Conservation (phyloP, 2,888 invertebrate species). For the Villa cingulata region DNA sequence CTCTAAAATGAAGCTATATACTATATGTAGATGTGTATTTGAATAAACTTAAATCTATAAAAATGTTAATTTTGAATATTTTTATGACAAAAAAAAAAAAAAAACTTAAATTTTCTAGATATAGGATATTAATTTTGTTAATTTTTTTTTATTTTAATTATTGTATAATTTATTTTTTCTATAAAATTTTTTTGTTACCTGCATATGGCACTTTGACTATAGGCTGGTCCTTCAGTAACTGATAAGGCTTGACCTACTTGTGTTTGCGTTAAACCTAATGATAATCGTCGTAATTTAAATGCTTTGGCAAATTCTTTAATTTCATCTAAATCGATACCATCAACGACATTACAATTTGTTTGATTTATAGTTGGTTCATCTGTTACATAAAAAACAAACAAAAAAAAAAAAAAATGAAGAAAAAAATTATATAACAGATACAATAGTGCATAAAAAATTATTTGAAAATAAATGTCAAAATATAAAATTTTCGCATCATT, state of each 20-base stretch:
- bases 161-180: too few relatives aligned
- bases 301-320: constrained; percentile 98
- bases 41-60: too few relatives aligned
- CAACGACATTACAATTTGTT: constrained; percentile 85
- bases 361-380: constrained; percentile 89
- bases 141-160: constrained; percentile 1
- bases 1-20: too few relatives aligned
- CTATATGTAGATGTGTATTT: too few relatives aligned
- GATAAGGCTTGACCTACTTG: constrained; percentile 96
- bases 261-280: constrained; percentile 88
- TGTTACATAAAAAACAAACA: constrained; percentile 31
- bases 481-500: too few relatives aligned
- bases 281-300: constrained; percentile 85
- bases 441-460: too few relatives aligned
- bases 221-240: constrained; percentile 93
- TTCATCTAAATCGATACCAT: constrained; percentile 93
- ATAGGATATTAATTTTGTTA: neutral
- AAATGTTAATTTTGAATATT: too few relatives aligned
- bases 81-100: too few relatives aligned
- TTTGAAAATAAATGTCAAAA: too few relatives aligned
- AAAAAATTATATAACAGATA: too few relatives aligned
- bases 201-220: constrained; percentile 99
- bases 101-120: neutral
- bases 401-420: constrained; percentile 13
- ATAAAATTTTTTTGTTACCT: constrained; percentile 48